Percentiles rank a stretch among this genome's conserved stretches.
Conservation (phyloP, 1,140 invertebrate genomes). For the Macrobrachium rosenbergii region DNA sequence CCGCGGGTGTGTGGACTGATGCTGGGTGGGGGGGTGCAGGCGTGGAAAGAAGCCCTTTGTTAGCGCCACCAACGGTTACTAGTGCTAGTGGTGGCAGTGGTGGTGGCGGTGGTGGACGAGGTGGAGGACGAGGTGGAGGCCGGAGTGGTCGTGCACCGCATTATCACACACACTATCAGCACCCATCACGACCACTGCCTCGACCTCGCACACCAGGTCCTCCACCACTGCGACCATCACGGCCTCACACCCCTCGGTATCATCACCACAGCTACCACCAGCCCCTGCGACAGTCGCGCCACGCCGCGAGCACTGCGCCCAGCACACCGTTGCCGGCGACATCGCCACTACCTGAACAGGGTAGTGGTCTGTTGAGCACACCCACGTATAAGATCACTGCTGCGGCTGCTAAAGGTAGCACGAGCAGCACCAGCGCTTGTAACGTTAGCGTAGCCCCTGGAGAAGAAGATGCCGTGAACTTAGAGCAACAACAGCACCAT, state of each 20-base stretch:
- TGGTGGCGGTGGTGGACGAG: neutral
- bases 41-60: conserved; percentile 10
- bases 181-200: neutral
- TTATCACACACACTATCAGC: conserved; percentile 3
- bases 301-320: neutral
- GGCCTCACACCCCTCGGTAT: conserved; percentile 32
- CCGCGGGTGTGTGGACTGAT: conserved; percentile 31
- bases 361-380: neutral
- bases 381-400: neutral
- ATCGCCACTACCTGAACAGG: conserved; percentile 15
- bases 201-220: neutral
- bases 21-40: conserved; percentile 31
- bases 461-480: neutral
- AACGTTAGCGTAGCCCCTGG: neutral
- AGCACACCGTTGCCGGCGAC: conserved; percentile 19
- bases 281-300: neutral
- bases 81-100: neutral
- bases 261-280: conserved; percentile 19
- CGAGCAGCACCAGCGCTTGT: no score
- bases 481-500: neutral
- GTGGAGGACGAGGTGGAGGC: neutral
- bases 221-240: conserved; percentile 6
- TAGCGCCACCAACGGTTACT: conserved; percentile 2
- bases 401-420: neutral
- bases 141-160: neutral